phyloP scores from a whole-genome alignment of 2,888 invertebrate species.

The Vesta saturnalis region DNA sequence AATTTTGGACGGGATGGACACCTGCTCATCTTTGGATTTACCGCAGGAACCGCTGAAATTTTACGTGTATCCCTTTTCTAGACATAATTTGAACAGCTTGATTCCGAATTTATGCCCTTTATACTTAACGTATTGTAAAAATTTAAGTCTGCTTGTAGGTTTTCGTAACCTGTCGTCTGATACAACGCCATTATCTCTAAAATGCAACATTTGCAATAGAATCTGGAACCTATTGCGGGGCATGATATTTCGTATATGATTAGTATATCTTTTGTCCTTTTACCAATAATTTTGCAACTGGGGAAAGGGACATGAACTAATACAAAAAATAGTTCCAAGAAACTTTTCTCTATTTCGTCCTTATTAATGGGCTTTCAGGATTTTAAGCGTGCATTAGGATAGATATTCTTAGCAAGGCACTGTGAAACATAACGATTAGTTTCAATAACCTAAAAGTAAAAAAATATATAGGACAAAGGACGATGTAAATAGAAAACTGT shows the following conservation, averaged over 20 bases:
- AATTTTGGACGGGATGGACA: constrained; percentile 34
- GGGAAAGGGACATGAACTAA: background rate
- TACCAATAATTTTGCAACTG: background rate
- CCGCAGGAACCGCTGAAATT: constrained; percentile 39
- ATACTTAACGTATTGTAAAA: constrained; percentile 42
- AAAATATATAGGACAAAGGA: too few relatives aligned
- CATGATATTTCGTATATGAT: background rate
- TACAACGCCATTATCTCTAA: too few relatives aligned
- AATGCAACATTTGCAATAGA: too few relatives aligned
- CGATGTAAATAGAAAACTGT: background rate
- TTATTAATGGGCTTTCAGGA: background rate
- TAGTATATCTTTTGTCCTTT: background rate
- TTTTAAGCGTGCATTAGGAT: background rate
- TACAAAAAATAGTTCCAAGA: background rate
- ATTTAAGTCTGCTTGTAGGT: constrained; percentile 29
- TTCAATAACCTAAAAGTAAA: background rate
- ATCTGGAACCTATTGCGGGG: background rate
- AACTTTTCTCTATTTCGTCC: background rate
- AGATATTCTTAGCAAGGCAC: background rate
- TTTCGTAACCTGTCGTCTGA: too few relatives aligned
- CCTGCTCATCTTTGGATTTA: constrained; percentile 15
- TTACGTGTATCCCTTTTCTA: constrained; percentile 37
- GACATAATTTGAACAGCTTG: constrained; percentile 39
- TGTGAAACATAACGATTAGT: background rate
- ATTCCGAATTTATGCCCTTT: constrained; percentile 42